These are phyloP conservation scores for Apotomis turbidana DNA, from an alignment of 2,888 invertebrate species.

Conservation along the genomic window DNA sequence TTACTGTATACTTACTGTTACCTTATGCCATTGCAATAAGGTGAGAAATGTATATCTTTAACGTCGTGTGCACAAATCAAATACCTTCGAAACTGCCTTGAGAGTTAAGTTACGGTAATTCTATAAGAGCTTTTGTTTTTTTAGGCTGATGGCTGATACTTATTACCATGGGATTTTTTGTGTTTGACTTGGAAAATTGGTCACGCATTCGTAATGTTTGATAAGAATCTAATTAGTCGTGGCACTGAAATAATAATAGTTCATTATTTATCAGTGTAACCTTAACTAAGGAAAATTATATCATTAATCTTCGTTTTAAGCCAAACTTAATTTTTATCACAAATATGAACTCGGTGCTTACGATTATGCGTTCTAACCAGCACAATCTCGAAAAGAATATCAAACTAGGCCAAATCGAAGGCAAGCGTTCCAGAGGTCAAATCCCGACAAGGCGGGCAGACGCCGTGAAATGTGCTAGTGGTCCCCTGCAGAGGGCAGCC, in stretches of 20 bases:
- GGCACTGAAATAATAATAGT: background rate
- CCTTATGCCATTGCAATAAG: too few relatives aligned
- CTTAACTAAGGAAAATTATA: background rate
- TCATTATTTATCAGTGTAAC: background rate
- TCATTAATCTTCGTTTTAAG: background rate
- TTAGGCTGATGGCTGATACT: slow-evolving; percentile 8
- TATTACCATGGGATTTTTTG: background rate
- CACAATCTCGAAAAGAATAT: too few relatives aligned
- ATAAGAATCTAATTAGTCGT: slow-evolving; percentile 9
- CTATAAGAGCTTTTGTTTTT: background rate
- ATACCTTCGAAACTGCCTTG: background rate
- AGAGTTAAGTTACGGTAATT: background rate
- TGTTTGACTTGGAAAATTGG: slow-evolving; percentile 1
- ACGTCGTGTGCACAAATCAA: background rate
- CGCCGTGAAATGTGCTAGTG: too few relatives aligned
- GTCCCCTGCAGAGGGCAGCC: too few relatives aligned
- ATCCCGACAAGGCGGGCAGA: too few relatives aligned
- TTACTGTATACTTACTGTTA: too few relatives aligned
- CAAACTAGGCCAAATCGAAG: too few relatives aligned
- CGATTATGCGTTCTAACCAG: too few relatives aligned
- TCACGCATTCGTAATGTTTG: slow-evolving; percentile 25
- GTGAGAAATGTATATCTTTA: too few relatives aligned
- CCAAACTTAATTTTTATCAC: too few relatives aligned
- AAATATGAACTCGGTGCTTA: too few relatives aligned
- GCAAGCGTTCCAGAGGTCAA: too few relatives aligned